A percentile compares a stretch with the other conserved stretches of the same genome.
Evolutionary conservation across 2,113 vertebrate genomes (phyloP).

Genomic region (Bos javanicus): DNA sequence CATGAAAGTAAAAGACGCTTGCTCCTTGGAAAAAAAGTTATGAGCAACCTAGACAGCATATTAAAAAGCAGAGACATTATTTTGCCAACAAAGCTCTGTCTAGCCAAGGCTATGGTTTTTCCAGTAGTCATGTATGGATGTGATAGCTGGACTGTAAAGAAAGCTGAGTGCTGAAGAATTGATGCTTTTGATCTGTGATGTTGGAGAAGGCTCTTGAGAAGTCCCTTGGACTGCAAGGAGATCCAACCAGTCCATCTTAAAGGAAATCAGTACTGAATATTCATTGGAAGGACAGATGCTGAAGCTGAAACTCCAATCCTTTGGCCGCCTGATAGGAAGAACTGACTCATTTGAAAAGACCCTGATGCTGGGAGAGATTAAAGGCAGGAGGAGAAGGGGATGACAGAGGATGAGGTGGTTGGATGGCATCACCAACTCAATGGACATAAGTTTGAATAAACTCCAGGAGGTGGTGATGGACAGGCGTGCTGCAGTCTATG

Average conservation of each 20-base stretch:
- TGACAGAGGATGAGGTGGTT: not conserved
- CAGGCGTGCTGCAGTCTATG: not conserved
- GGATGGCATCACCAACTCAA: not conserved
- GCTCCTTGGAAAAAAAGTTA: not conserved
- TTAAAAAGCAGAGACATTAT: not conserved
- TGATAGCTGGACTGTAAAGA: not conserved
- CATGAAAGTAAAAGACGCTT: not conserved
- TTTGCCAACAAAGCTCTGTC: not conserved
- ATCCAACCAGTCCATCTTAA: not conserved
- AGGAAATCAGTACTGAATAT: not conserved
- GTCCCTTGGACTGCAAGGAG: not conserved
- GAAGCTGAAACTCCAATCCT: not conserved
- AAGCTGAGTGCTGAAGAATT: not conserved
- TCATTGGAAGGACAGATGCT: not conserved
- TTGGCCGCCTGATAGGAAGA: not conserved
- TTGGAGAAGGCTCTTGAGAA: not conserved
- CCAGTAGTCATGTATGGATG: not conserved
- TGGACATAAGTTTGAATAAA: not conserved
- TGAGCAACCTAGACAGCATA: not conserved
- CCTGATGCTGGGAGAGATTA: not conserved
- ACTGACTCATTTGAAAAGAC: not conserved
- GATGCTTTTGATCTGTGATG: not conserved
- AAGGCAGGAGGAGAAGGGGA: not conserved
- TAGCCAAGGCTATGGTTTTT: not conserved
- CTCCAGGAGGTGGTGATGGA: not conserved